phyloP scores from a whole-genome alignment of 37 sponge, comb jelly and placozoan species.

The Oopsacas minuta region DNA sequence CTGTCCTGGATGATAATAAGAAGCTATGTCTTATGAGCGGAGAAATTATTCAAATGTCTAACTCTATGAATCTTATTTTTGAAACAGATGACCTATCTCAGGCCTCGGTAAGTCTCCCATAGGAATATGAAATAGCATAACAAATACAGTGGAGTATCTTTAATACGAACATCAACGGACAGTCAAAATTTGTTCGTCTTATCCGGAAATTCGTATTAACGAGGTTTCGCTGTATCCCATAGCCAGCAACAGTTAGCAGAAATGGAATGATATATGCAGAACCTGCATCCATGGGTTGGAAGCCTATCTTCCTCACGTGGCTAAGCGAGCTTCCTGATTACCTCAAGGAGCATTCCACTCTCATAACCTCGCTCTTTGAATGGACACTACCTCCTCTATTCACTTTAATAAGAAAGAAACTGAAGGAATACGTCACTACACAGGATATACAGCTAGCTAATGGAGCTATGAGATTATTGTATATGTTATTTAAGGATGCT shows the following conservation, averaged over 20 bases:
- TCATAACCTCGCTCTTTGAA: slow-evolving; percentile 55
- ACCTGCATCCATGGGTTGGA: slow-evolving; percentile 84
- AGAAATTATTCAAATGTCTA: slow-evolving; percentile 96
- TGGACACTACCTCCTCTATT: slow-evolving; percentile 62
- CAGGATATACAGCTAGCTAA: background rate
- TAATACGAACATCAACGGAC: too few species aligned
- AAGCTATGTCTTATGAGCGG: slow-evolving; percentile 98
- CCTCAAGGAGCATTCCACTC: slow-evolving; percentile 18
- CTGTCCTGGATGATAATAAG: slow-evolving; percentile 94
- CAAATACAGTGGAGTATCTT: too few species aligned
- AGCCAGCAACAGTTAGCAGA: slow-evolving; percentile 98
- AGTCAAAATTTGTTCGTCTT: too few species aligned
- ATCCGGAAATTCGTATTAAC: too few species aligned
- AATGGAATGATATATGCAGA: slow-evolving; percentile 99
- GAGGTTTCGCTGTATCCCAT: too few species aligned
- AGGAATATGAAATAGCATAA: background rate
- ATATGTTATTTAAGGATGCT: slow-evolving; percentile 56
- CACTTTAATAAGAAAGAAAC: slow-evolving; percentile 40
- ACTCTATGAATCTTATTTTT: slow-evolving; percentile 92
- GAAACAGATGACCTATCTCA: slow-evolving; percentile 88
- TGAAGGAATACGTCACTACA: slow-evolving; percentile 32
- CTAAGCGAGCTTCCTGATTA: background rate
- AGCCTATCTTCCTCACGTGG: slow-evolving; percentile 80
- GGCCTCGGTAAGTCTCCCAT: slow-evolving; percentile 61
- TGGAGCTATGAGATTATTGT: slow-evolving; percentile 34